These are phyloP conservation scores for Tribolium freemani DNA, from an alignment of 2,888 invertebrate species.

Conservation along the genomic window DNA sequence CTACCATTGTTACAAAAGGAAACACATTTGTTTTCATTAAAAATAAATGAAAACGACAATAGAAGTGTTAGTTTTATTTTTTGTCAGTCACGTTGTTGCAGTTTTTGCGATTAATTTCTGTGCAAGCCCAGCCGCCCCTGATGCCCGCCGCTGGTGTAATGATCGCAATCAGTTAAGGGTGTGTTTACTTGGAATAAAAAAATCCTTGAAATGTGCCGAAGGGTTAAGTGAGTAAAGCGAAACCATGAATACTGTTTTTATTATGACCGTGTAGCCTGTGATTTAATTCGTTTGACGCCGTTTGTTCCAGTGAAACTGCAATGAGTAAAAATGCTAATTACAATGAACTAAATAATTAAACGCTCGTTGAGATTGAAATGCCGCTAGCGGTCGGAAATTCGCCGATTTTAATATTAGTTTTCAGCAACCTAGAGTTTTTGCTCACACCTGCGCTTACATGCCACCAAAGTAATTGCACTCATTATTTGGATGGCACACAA, in stretches of 20 bases:
- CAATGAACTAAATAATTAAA: slow-evolving; percentile 26
- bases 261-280: slow-evolving; percentile 15
- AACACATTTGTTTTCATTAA: too few relatives aligned
- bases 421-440: slow-evolving; percentile 5
- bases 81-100: too few relatives aligned
- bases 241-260: slow-evolving; percentile 17
- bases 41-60: too few relatives aligned
- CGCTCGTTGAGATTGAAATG: slow-evolving; percentile 31
- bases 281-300: slow-evolving; percentile 20
- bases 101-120: too few relatives aligned
- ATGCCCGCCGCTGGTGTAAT: not conserved
- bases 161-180: not conserved
- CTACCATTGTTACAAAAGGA: too few relatives aligned
- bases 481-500: not conserved
- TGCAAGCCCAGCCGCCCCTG: too few relatives aligned
- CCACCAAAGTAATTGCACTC: not conserved
- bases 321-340: slow-evolving; percentile 40
- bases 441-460: not conserved
- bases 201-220: not conserved
- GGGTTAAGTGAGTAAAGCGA: not conserved
- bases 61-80: too few relatives aligned
- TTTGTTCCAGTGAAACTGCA: slow-evolving; percentile 27
- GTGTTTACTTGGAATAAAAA: not conserved
- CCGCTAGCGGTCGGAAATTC: slow-evolving; percentile 9
- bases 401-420: slow-evolving; percentile 14